These are phyloP conservation scores for Allygus modestus DNA, from an alignment of 2,888 invertebrate genomes.

Conservation along the genomic window DNA sequence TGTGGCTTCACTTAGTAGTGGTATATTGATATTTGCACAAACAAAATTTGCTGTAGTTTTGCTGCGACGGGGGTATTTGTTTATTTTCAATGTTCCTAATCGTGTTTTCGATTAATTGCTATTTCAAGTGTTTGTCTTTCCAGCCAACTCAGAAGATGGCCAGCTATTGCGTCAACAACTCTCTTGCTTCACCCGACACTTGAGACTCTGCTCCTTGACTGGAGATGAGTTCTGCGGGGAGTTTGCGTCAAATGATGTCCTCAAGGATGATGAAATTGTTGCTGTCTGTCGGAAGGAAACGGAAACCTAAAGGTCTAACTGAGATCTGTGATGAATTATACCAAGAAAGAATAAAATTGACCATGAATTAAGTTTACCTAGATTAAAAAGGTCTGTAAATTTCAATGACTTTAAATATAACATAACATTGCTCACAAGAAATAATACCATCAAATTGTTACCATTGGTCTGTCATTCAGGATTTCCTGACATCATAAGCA, in stretches of 20 bases:
- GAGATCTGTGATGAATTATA: not conserved
- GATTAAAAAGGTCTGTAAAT: not conserved
- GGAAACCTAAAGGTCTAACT: not conserved
- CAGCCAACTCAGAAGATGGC: not conserved
- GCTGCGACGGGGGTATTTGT: too few relatives aligned
- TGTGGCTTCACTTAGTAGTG: too few relatives aligned
- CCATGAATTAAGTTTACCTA: not conserved
- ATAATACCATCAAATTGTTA: not conserved
- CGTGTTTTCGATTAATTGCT: too few relatives aligned
- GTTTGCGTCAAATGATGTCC: not conserved
- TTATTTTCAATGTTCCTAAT: too few relatives aligned
- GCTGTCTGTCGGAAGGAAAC: not conserved
- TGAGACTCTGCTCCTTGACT: not conserved
- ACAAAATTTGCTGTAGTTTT: too few relatives aligned
- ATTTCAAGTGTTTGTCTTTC: too few relatives aligned
- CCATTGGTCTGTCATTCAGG: not conserved
- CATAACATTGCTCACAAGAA: not conserved
- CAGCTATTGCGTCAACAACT: not conserved
- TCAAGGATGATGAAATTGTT: not conserved
- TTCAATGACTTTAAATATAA: not conserved
- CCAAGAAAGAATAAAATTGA: not conserved
- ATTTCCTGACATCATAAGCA: too few relatives aligned
- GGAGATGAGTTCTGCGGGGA: not conserved
- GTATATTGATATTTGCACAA: too few relatives aligned
- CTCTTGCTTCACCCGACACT: not conserved